Base-by-base conservation (phyloP, 2,797 vertebrate genomes). In the Acipenser transmontanus region DNA sequence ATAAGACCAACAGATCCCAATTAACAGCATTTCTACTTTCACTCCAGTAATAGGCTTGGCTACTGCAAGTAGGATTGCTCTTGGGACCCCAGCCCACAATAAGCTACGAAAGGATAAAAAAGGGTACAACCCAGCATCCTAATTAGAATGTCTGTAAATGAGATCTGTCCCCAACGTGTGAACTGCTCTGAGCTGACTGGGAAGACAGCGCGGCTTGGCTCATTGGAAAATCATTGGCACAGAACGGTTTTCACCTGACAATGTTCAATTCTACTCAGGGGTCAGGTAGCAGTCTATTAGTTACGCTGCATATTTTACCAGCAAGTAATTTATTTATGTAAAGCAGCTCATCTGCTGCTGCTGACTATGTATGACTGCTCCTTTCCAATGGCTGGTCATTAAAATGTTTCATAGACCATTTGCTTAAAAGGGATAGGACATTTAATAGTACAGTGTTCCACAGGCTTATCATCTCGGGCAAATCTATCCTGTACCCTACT, bases 351-450 rank as follows among this genome's bases (percentile, higher is more conserved):
- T 57, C n/a, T 57, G 54, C 54, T 57, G 54, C 54, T 11, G 54
- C 54, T 57, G 54, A 57, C 12, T 1, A n/a, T 6, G 54, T 57
- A 13, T 13, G 14, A 13, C 9, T n/a, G 54, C 54, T 57, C 54
- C 54, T 57, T 57, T 57, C 12, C 54, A 57, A 57, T 7, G 9
- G 9, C 54, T 13, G 14, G 54, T 57, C 14, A 57, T 57, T 57
- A n/a, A n/a, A 57, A 57, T 57, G 12, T 13, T 57, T 57, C 54
- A 57, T 57, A 57, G 54, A n/a, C 54, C 54, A 57, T 57, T 57
- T 11, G 54, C 54, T 57, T 57, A n/a, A 57, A n/a, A 57, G 54
- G 12, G 54, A 57, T 13, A 57, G 54, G 6, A 9, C 12, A 13
- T 6, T 57, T 1, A 57, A 11, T 57, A 13, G 54, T 57, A 13